Base-by-base conservation (phyloP, 2,888 invertebrate genomes). In the Bedellia somnulentella region DNA sequence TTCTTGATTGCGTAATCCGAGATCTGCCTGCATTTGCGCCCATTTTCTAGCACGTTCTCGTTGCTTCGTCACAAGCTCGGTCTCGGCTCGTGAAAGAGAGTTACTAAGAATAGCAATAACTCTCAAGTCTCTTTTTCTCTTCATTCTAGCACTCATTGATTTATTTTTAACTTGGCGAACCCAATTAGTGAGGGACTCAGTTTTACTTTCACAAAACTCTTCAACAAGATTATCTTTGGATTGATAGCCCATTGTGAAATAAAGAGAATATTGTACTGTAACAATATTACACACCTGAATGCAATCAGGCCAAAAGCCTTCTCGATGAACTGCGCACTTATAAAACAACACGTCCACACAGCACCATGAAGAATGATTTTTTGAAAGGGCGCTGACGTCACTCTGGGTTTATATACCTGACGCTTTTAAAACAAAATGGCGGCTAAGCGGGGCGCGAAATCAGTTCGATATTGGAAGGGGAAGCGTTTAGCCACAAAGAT, bases 71-170 rank as follows among this genome's bases (percentile, higher is more conserved):
- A 80, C 57, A 34, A 85, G 67, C 47, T 83, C 81, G 39, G 55
- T 60, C 49, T 84, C 80, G 3, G 85, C 84, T 39, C 77, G 78
- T 37, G 50, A 51, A 31, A 85, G 55, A 24, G 84, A 80, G 48
- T 71, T 67, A 41, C 79, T 75, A 49, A 85, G 70, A 46, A 85
- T 79, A 42, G 85, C 84, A 57, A 84, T 81, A 43, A 83, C 64
- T 42, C 83, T 76, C 38, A 83, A 59, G 55, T 84, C 79, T 45
- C 80, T 80, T 43, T 76, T 79, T 48, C 71, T 78, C 60, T 70
- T 79, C 47, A 73, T 70, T 56, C 78, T 78, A 44, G 77, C 78
- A 45, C 57, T 70, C 39, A 60, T 47, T 49, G 82, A 82, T 70
- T 85, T 85, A 53, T 57, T 66, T 61, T 80, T 80, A 44, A 84